Evolutionary conservation across 2,797 vertebrate genomes (phyloP).

Genomic region (Melanotaenia parkinsoni): DNA sequence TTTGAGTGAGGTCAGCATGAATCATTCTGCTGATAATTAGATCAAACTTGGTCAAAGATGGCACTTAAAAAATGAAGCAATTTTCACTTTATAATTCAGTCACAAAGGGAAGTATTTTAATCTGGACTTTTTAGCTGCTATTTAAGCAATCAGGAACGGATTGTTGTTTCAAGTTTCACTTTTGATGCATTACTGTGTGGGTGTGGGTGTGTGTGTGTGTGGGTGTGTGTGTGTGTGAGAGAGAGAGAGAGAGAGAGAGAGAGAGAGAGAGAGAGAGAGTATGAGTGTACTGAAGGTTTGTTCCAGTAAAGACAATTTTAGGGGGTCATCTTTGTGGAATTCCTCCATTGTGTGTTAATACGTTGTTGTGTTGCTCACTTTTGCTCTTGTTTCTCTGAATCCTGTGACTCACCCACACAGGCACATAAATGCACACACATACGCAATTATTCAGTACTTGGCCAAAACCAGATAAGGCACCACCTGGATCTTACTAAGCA

Average conservation of each 20-base stretch:
- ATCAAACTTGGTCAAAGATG: conserved; percentile 11
- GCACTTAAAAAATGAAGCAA: conserved; percentile 23
- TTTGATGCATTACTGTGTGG: conserved; percentile 38
- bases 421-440: conserved; percentile 13
- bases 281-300: no score
- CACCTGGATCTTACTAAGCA: neutral
- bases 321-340: conserved; percentile 65
- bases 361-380: conserved; percentile 60
- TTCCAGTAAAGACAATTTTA: no score
- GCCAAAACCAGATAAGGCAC: neutral
- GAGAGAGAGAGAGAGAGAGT: conserved; percentile 18
- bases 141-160: conserved; percentile 53
- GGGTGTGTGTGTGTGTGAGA: neutral
- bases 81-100: conserved; percentile 10
- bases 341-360: conserved; percentile 76
- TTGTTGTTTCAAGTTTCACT: conserved; percentile 62
- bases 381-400: conserved; percentile 76
- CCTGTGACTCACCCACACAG: conserved; percentile 72
- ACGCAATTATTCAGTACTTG: neutral
- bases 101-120: conserved; percentile 59
- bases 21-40: conserved; percentile 47
- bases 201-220: conserved; percentile 28
- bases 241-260: no score
- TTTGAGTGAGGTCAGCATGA: conserved; percentile 50
- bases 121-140: conserved; percentile 50